These are phyloP conservation scores for Rhopalosiphum padi DNA, from an alignment of 1,140 invertebrate species.

Conservation along the genomic window DNA sequence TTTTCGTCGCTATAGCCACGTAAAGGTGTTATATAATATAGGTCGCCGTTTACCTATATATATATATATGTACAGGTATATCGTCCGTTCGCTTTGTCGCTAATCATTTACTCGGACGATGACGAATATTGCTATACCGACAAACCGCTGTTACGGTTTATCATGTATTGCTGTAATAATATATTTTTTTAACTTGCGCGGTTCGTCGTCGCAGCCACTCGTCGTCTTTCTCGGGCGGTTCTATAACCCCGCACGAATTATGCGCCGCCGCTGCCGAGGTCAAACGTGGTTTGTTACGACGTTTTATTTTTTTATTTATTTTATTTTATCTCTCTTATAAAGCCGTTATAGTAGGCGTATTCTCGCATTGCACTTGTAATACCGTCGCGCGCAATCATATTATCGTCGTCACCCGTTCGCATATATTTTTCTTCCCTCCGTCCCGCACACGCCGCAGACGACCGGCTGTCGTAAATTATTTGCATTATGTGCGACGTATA, in stretches of 20 bases:
- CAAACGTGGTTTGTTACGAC: background rate
- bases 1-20: too few relatives aligned
- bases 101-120: too few relatives aligned
- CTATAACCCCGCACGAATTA: background rate
- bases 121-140: too few relatives aligned
- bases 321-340: background rate
- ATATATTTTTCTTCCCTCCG: background rate
- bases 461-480: slow-evolving; percentile 35
- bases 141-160: too few relatives aligned
- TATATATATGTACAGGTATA: too few relatives aligned
- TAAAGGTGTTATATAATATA: too few relatives aligned
- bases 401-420: background rate
- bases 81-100: too few relatives aligned
- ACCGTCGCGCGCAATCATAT: background rate
- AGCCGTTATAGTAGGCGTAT: background rate
- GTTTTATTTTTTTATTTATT: background rate
- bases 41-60: too few relatives aligned
- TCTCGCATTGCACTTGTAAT: background rate
- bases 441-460: background rate
- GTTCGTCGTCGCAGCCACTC: background rate
- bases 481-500: background rate
- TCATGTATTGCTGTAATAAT: background rate
- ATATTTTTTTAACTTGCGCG: background rate
- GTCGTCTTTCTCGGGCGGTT: background rate
- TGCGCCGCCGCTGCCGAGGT: background rate